phyloP scores from a whole-genome alignment of 2,113 vertebrate genomes.

The Centropristis striata region DNA sequence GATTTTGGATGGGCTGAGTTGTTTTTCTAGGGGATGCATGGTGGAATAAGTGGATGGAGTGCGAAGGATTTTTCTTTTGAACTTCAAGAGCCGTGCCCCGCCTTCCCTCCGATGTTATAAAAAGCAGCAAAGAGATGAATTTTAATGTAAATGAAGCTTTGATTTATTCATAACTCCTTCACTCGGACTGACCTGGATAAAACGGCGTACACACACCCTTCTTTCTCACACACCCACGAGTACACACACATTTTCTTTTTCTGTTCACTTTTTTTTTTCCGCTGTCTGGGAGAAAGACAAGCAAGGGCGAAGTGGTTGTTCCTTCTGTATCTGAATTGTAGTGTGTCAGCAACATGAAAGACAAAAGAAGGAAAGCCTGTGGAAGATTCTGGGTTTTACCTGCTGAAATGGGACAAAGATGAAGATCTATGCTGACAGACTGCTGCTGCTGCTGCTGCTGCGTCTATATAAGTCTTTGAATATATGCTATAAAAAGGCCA shows the following conservation, averaged over 20 bases:
- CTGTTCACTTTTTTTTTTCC: not conserved
- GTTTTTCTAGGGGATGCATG: not conserved
- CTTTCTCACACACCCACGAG: conserved; percentile 1
- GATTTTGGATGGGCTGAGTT: not conserved
- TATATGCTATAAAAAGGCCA: not conserved
- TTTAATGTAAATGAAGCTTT: conserved; percentile 74
- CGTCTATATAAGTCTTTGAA: not conserved
- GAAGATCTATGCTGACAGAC: not conserved
- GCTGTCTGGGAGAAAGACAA: conserved; percentile 24
- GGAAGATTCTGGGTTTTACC: not conserved
- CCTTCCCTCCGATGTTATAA: conserved; percentile 51
- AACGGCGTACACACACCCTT: not conserved
- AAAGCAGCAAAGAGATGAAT: conserved; percentile 67
- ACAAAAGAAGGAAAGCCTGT: not conserved
- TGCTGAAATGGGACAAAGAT: conserved; percentile 7
- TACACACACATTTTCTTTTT: not conserved
- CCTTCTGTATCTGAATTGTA: conserved; percentile 20
- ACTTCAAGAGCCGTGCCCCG: conserved; percentile 28
- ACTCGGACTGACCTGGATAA: conserved; percentile 66
- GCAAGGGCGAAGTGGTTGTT: not conserved
- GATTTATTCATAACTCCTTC: conserved; percentile 76
- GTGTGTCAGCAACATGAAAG: conserved; percentile 28
- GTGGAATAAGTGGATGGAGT: conserved; percentile 11
- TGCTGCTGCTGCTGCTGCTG: not conserved
- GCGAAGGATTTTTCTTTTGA: conserved; percentile 53